phyloP scores from a whole-genome alignment of 2,113 vertebrate genomes.

The Spheniscus mendiculus region DNA sequence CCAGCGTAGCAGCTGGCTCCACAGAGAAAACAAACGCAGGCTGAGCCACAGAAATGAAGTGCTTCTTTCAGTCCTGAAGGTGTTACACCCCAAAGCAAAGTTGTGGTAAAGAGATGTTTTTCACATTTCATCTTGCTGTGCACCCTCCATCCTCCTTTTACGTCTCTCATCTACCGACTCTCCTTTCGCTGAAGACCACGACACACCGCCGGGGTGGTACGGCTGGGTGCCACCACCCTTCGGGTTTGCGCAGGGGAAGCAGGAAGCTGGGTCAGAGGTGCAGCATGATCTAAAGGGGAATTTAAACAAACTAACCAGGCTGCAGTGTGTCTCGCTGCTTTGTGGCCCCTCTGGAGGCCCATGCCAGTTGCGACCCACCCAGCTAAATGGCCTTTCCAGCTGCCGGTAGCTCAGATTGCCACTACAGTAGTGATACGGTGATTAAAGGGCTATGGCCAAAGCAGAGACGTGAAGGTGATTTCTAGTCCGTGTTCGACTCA shows the following conservation, averaged over 20 bases:
- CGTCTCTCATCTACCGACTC: background rate
- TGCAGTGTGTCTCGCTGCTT: background rate
- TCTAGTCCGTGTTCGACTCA: background rate
- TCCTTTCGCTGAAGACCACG: background rate
- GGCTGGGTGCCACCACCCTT: background rate
- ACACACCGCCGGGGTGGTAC: background rate
- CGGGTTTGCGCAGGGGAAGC: background rate
- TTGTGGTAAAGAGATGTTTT: background rate
- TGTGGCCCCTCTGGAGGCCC: background rate
- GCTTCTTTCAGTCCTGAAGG: background rate
- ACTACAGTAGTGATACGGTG: background rate
- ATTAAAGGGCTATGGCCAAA: background rate
- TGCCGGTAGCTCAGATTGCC: background rate
- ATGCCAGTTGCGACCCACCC: background rate
- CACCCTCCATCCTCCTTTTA: background rate
- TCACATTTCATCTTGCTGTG: background rate
- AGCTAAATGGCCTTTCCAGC: background rate
- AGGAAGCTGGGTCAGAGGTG: background rate
- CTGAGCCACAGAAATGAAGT: background rate
- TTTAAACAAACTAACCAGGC: background rate
- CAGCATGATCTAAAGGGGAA: background rate
- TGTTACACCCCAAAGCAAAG: background rate
- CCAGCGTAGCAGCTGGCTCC: slow-evolving; percentile 34
- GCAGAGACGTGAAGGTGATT: background rate
- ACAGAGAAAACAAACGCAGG: background rate